These are phyloP conservation scores for Lethenteron reissneri DNA, from an alignment of 2,113 vertebrate genomes.

Conservation along the genomic window DNA sequence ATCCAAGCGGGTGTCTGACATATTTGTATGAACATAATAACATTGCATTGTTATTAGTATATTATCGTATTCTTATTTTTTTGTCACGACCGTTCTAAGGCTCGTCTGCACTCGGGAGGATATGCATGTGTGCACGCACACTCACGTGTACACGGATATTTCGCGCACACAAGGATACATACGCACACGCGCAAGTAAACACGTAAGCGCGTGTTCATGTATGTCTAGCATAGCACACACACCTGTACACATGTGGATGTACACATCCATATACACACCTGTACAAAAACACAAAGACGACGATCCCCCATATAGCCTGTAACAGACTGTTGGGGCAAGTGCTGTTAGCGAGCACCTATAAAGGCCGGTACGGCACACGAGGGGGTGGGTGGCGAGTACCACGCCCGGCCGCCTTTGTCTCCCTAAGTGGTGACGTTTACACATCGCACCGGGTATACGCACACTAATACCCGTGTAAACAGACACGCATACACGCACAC, in stretches of 20 bases:
- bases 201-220: background rate
- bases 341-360: too few relatives aligned
- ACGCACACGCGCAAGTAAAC: background rate
- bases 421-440: background rate
- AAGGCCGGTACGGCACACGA: too few relatives aligned
- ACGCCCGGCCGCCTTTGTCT: too few relatives aligned
- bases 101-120: background rate
- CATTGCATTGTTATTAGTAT: too few relatives aligned
- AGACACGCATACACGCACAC: background rate
- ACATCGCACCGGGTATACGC: background rate
- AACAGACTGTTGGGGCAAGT: too few relatives aligned
- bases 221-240: background rate
- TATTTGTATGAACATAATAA: too few relatives aligned
- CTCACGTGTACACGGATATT: background rate
- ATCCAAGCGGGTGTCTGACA: too few relatives aligned
- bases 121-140: background rate
- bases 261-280: constrained; percentile 1
- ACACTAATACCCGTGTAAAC: background rate
- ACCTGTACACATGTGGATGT: background rate
- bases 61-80: too few relatives aligned
- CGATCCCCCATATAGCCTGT: too few relatives aligned
- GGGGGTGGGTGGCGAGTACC: too few relatives aligned
- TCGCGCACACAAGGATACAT: background rate
- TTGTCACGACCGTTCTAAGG: too few relatives aligned
- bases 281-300: background rate